phyloP scores from a whole-genome alignment of 1,140 invertebrate genomes.

The Calosoma granatense region DNA sequence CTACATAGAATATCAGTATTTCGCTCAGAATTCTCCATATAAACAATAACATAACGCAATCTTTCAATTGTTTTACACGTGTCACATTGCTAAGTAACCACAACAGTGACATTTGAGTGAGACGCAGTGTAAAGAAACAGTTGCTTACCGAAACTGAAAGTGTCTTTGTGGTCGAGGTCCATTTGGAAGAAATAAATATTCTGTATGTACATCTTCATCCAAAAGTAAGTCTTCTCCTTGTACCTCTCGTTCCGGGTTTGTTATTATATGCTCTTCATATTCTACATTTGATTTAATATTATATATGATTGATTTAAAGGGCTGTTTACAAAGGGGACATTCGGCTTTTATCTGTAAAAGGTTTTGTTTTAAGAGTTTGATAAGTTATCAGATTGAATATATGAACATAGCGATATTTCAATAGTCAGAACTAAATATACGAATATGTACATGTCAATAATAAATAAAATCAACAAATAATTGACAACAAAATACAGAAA shows the following conservation, averaged over 20 bases:
- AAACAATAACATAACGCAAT: no score
- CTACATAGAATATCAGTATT: no score
- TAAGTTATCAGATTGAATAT: not conserved
- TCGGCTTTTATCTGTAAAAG: conserved; percentile 68
- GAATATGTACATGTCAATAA: no score
- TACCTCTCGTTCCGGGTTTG: conserved; percentile 29
- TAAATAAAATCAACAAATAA: not conserved
- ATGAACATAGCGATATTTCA: no score
- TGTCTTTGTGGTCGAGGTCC: conserved; percentile 21
- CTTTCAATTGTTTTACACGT: no score
- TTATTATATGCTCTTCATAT: conserved; percentile 76
- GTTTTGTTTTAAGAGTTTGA: not conserved
- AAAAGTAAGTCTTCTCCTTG: conserved; percentile 22
- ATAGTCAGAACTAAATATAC: no score
- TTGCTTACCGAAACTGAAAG: conserved; percentile 33
- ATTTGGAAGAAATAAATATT: conserved; percentile 19
- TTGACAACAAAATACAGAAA: not conserved
- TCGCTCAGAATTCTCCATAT: no score
- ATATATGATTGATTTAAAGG: conserved; percentile 83
- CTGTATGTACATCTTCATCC: conserved; percentile 16
- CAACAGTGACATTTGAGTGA: no score
- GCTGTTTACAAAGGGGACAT: conserved; percentile 89
- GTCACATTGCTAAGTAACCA: not conserved
- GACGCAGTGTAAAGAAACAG: no score
- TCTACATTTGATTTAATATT: conserved; percentile 79